Conservation (phyloP, 2,113 vertebrate genomes). For the Psittacus erithacus region DNA sequence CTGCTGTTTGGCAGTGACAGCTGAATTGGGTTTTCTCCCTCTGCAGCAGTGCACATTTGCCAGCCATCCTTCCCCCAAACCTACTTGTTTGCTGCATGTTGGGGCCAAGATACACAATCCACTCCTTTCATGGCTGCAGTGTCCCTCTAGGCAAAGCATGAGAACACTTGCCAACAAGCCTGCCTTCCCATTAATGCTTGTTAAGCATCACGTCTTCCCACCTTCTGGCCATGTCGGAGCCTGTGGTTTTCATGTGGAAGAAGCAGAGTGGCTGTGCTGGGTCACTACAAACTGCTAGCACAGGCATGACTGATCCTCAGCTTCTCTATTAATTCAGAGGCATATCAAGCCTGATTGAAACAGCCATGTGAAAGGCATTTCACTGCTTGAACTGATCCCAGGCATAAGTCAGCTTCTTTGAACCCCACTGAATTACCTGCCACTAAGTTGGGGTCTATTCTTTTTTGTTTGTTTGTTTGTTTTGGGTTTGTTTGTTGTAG, state of each 20-base stretch:
- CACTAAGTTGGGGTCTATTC: neutral
- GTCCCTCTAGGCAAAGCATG: neutral
- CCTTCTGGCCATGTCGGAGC: neutral
- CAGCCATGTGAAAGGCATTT: neutral
- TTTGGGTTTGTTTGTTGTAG: neutral
- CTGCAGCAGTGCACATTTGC: constrained; percentile 17
- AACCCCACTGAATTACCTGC: neutral
- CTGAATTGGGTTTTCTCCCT: constrained; percentile 37
- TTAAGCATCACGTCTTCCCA: constrained; percentile 3
- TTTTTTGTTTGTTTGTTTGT: neutral
- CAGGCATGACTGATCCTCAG: neutral
- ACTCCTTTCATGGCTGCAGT: neutral
- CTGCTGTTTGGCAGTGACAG: constrained; percentile 30
- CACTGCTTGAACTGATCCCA: neutral
- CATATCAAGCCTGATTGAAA: neutral
- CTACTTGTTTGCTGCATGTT: neutral
- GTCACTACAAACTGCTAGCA: neutral
- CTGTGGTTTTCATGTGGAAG: neutral
- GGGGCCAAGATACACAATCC: constrained; percentile 39
- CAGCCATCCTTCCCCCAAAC: neutral
- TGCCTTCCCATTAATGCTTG: constrained; percentile 1
- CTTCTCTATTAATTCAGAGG: neutral
- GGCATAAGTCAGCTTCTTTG: neutral
- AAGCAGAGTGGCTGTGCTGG: neutral
- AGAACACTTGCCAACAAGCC: neutral